Conservation (phyloP, 2,797 vertebrate genomes). For the Malurus leucopterus region DNA sequence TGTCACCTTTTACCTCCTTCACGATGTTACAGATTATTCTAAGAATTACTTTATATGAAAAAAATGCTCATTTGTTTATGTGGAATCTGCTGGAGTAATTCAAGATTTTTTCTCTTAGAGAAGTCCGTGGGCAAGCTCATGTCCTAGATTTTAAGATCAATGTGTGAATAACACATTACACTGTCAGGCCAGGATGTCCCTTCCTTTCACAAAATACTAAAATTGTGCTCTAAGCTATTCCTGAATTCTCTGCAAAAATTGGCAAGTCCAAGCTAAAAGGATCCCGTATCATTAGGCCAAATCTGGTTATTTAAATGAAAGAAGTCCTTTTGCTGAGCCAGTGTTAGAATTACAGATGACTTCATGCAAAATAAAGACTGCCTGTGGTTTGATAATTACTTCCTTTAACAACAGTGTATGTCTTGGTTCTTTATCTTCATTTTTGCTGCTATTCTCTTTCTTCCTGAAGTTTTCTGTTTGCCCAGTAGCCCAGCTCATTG, state of each 20-base stretch:
- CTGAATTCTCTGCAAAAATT: conserved; percentile 23
- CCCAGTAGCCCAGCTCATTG: not conserved
- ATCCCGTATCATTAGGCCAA: not conserved
- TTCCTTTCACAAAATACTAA: not conserved
- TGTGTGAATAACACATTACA: not conserved
- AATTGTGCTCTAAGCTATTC: conserved; percentile 18
- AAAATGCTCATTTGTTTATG: not conserved
- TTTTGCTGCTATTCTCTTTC: not conserved
- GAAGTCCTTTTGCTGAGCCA: not conserved
- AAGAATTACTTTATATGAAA: not conserved
- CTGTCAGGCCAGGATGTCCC: not conserved
- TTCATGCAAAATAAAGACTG: not conserved
- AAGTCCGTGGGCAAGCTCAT: not conserved
- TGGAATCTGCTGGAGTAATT: conserved; percentile 14
- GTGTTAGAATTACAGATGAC: not conserved
- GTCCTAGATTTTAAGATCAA: conserved; percentile 31
- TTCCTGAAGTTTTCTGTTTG: not conserved
- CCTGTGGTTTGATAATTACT: not conserved
- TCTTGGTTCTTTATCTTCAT: not conserved
- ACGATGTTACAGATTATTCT: not conserved
- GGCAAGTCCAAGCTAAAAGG: conserved; percentile 3
- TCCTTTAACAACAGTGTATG: not conserved
- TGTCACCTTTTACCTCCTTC: not conserved
- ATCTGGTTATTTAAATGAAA: not conserved
- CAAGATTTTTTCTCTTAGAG: not conserved